Evolutionary conservation across 2,113 vertebrate genomes (phyloP), one percentile per base, ranked within the genome.

Genomic region (Peromyscus polionotus): DNA sequence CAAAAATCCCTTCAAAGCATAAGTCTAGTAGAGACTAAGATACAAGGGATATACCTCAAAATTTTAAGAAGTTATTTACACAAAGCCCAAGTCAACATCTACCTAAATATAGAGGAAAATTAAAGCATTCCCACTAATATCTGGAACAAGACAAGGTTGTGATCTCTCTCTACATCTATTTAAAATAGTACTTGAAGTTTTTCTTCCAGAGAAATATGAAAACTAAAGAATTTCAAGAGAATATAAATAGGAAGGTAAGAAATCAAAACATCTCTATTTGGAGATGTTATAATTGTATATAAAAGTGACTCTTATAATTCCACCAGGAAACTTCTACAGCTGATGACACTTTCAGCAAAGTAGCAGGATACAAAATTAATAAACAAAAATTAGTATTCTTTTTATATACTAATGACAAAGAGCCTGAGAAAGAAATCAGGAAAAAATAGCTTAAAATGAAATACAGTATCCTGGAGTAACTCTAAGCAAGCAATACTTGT

Each of bases 141-240:
- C 42, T 14, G 12, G 24, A 48, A 77, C 1, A 77, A 77, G 5
- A 31, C 26, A 31, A 48, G 5, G 26, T 26, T 28, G 24, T 28
- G 0, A 4, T 16, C 1, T 1, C 26, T 28, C 24, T 28, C 11
- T 11, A 26, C 13, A 76, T 6, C 5, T 45, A 12, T 28, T 76
- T 5, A 42, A 42, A 42, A 42, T 42, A 42, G 9, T 75, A 75
- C 3, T 42, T 42, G n/a, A 75, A 24, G 19, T 48, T 51, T 75
- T 24, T 24, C 42, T 42, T 3, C 20, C 11, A 42, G 9, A 42
- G 39, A 22, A 42, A 75, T 24, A 75, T 24, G 9, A 75, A 10
- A 75, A 75, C 8, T 5, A 42, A 75, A 75, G 4, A 20, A 75
- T 24, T 26, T 24, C 20, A 36, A 75, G 20, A 4, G 1, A 3